phyloP scores from a whole-genome alignment of 1,140 invertebrate genomes.

The Drosophila serrata region DNA sequence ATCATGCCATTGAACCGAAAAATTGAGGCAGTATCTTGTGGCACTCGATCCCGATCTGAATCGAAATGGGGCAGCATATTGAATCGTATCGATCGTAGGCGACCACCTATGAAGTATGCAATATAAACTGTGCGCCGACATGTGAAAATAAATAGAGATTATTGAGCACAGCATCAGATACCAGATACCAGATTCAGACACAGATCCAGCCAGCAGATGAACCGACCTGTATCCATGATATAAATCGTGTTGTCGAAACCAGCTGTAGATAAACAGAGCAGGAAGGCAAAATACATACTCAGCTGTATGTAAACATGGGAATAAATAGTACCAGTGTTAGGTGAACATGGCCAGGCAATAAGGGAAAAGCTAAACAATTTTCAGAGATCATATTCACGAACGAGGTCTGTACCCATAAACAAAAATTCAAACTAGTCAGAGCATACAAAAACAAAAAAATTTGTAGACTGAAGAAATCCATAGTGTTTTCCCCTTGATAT shows the following conservation, averaged over 20 bases:
- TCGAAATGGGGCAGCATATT: constrained; percentile 25
- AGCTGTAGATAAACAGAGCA: constrained; percentile 63
- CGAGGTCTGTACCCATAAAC: constrained; percentile 28
- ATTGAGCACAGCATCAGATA: background rate
- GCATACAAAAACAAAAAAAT: constrained; percentile 36
- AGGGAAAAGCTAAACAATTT: constrained; percentile 7
- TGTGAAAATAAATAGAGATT: constrained; percentile 69
- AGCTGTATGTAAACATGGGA: constrained; percentile 28
- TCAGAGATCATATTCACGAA: constrained; percentile 42
- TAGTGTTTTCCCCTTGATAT: constrained; percentile 9
- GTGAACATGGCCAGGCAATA: constrained; percentile 1
- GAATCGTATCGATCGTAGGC: constrained; percentile 47
- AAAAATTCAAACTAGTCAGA: constrained; percentile 33
- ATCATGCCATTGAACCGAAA: constrained; percentile 31
- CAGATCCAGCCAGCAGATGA: background rate
- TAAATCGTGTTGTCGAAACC: constrained; percentile 72
- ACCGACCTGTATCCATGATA: constrained; percentile 58
- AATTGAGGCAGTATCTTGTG: too few relatives aligned
- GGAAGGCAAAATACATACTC: constrained; percentile 40
- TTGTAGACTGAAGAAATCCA: background rate
- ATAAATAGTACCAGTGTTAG: constrained; percentile 34
- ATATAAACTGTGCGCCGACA: constrained; percentile 74
- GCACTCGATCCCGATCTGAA: background rate
- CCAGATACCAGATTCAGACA: background rate
- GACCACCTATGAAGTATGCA: constrained; percentile 81